Evolutionary conservation across 2,113 vertebrate species (phyloP), one percentile per base, ranked within the genome.

Genomic region (Alectura lathami): DNA sequence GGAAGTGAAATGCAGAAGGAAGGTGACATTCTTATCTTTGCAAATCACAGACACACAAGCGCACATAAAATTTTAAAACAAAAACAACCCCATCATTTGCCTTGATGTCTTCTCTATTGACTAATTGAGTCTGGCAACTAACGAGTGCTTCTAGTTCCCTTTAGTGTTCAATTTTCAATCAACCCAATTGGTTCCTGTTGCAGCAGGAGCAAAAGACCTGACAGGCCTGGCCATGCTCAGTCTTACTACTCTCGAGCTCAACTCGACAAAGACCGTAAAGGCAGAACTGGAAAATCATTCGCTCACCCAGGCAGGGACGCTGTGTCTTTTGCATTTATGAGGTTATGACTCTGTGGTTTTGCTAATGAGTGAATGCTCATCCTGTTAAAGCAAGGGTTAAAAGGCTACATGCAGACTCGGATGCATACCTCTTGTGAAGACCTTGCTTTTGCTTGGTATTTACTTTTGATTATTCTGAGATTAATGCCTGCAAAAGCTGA

Each of bases 391-490:
- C 24, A 94, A 94, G 86, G 83, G 86, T 96, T 96, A 97, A 96
- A 89, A 86, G 30, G 24, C 18, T 29, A 30, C 56, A 68, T 60
- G 89, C 86, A 63, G 69, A 29, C 27, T 66, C 64, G 64, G 67
- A 75, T 42, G 50, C 74, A 84, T 60, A 47, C 54, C 45, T 72
- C 67, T 86, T 69, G 57, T 67, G 59, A 75, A 77, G 54, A 69
- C 91, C 69, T 81, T 93, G 57, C 56, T 74, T 62, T 73, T 94
- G n/a, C 84, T 88, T 54, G 81, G 62, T 96, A 83, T 98, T 98
- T 96, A 88, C 96, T 96, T 96, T 96, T 96, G 88, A 96, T 94
- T 96, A 89, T 86, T 86, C 64, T 86, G 84, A 96, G 94, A 96
- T 94, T 95, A 94, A 94, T 96, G 94, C 66, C 53, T 91, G 67